phyloP scores from a whole-genome alignment of 2,113 vertebrate species.

The Empidonax alnorum region DNA sequence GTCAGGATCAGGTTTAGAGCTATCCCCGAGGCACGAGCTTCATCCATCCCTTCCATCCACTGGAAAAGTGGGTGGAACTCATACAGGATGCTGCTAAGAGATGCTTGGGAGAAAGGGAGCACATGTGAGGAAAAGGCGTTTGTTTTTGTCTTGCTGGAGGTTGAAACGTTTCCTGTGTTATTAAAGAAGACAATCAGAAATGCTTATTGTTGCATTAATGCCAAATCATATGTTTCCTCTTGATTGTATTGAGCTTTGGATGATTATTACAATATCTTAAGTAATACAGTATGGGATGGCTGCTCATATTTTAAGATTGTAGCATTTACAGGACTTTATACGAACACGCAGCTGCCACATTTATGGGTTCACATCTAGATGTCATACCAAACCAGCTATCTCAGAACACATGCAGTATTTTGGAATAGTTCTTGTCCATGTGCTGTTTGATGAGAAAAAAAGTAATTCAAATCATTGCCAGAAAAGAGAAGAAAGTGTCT shows the following conservation, averaged over 20 bases:
- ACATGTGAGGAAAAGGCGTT: neutral
- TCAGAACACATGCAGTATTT: neutral
- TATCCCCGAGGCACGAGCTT: constrained; percentile 28
- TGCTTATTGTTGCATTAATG: neutral
- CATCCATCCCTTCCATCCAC: neutral
- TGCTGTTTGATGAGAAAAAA: neutral
- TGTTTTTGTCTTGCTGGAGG: neutral
- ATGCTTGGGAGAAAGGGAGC: neutral
- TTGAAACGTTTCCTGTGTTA: neutral
- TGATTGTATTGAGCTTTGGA: neutral
- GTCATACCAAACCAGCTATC: neutral
- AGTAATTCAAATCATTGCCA: neutral
- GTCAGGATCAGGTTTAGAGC: constrained; percentile 50
- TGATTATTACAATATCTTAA: neutral
- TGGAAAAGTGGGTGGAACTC: constrained; percentile 4
- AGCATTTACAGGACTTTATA: neutral
- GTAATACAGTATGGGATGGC: neutral
- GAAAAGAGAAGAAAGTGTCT: neutral
- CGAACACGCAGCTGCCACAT: neutral
- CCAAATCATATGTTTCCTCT: neutral
- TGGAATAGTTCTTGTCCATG: neutral
- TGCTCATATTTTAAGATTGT: neutral
- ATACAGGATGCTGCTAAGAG: neutral
- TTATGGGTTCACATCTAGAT: neutral
- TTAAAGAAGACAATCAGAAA: neutral